phyloP scores from a whole-genome alignment of 2,113 vertebrate genomes.

The Phaethon lepturus region DNA sequence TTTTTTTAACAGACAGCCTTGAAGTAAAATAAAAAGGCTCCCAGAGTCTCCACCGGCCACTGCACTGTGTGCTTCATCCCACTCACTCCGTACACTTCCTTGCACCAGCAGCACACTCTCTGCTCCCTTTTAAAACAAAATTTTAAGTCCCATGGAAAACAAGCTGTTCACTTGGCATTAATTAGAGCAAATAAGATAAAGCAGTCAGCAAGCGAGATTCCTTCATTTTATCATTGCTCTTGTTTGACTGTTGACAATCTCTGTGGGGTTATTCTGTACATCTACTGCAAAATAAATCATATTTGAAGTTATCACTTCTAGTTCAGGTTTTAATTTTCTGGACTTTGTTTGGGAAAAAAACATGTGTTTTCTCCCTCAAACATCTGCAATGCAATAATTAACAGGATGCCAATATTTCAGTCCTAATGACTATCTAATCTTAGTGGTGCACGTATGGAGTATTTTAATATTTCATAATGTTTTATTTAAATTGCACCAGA shows the following conservation, averaged over 20 bases:
- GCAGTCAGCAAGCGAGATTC: background rate
- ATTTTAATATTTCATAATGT: slow-evolving; percentile 64
- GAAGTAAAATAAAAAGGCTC: background rate
- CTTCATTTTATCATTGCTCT: slow-evolving; percentile 13
- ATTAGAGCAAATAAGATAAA: slow-evolving; percentile 44
- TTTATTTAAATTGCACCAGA: slow-evolving; percentile 38
- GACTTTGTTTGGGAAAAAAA: slow-evolving; percentile 43
- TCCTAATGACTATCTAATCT: slow-evolving; percentile 53
- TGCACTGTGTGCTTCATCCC: fast-evolving
- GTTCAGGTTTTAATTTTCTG: slow-evolving; percentile 64
- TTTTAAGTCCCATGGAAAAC: background rate
- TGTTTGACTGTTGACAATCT: slow-evolving; percentile 56
- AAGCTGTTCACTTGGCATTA: slow-evolving; percentile 24
- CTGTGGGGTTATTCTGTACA: slow-evolving; percentile 34
- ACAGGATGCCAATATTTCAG: slow-evolving; percentile 47
- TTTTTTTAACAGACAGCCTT: background rate
- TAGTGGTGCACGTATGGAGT: slow-evolving; percentile 19
- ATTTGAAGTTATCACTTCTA: slow-evolving; percentile 50
- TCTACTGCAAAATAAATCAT: slow-evolving; percentile 43
- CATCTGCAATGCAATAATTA: slow-evolving; percentile 53
- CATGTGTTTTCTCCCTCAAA: slow-evolving; percentile 25
- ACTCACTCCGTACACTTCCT: fast-evolving
- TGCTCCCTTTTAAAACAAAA: background rate
- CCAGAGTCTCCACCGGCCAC: background rate
- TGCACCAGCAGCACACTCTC: background rate